A percentile compares a stretch with the other conserved stretches of the same genome.
Evolutionary conservation across 2,888 invertebrate species (phyloP).

Genomic region (Calameuta idolon): DNA sequence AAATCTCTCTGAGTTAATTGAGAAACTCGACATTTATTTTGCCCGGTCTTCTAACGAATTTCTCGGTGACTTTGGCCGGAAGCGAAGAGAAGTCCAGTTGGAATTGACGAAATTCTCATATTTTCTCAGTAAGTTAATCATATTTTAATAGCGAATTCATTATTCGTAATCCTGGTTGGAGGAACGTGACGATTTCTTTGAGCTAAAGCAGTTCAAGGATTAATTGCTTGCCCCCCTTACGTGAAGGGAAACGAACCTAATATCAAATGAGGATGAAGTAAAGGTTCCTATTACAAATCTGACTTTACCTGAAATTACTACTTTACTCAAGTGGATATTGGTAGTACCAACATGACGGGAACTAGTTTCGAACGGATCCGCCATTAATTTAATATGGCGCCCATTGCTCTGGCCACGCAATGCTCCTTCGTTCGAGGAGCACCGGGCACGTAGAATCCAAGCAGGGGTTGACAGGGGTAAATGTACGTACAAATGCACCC

Average conservation of each 20-base stretch:
- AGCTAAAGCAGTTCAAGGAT: background rate
- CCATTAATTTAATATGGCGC: constrained; percentile 12
- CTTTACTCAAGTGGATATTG: background rate
- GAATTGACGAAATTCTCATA: background rate
- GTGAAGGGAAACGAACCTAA: background rate
- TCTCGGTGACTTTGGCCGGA: background rate
- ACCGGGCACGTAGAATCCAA: constrained; percentile 34
- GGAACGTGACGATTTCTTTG: background rate
- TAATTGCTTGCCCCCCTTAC: background rate
- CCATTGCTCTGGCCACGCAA: constrained; percentile 9
- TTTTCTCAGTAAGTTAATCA: too few species aligned
- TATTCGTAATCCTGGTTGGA: background rate
- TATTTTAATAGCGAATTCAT: too few species aligned
- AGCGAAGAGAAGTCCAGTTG: background rate
- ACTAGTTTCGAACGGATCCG: background rate
- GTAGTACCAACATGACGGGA: background rate
- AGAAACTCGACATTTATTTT: background rate
- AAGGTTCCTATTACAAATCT: background rate
- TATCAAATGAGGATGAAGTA: background rate
- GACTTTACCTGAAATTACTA: background rate
- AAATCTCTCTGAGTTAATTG: background rate
- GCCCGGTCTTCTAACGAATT: background rate
- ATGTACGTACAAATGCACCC: constrained; percentile 61
- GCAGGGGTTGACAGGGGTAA: constrained; percentile 51
- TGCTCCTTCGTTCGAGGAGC: constrained; percentile 40